Evolutionary conservation across 2,888 invertebrate genomes (phyloP), one percentile per base, ranked within the genome.

Genomic region (Eurois occulta): DNA sequence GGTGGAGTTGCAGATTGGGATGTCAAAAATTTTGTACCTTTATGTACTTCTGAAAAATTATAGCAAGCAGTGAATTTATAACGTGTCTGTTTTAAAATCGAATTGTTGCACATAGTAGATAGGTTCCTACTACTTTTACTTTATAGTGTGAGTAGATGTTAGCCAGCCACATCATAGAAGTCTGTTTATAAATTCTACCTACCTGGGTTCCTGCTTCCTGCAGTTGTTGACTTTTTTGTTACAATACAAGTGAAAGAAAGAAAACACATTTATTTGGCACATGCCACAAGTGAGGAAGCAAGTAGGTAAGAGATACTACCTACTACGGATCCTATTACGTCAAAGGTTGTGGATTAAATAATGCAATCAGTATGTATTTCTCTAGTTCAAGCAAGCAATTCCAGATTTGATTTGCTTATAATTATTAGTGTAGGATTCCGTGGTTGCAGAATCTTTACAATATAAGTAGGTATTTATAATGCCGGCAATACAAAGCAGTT

Each of bases 401-500:
- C 62, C 35, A 38, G 48, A 52, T 62, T 62, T 41, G 8, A 55
- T 32, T 13, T 48, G 48, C 48, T 32, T 64, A 32, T 8, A 32
- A n/a, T 28, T 11, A 60, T 35, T 60, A 41, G 16, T n/a, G 24
- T 62, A 55, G 28, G 52, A 32, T 28, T 41, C 13, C 38, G 18
- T 28, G 58, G 41, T 38, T 48, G 48, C 60, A 71, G 18, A 68
- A 72, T 83, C n/a, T 75, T 73, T 69, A 67, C 69, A 70, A 72
- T 65, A n/a, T 38, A 38, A 6, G 64, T 32, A 62, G 69, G 76
- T 77, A 75, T 78, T 80, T 72, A 75, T 76, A 80, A 66, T 80
- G 80, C 73, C 55, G 72, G 72, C 72, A 81, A 77, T 73, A 79
- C 83, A 81, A 77, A 67, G 77, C 81, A 76, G 43, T 77, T 48